A percentile compares a stretch with the other conserved stretches of the same genome.
Evolutionary conservation across 2,797 vertebrate genomes (phyloP).

Genomic region (Acanthopagrus latus): DNA sequence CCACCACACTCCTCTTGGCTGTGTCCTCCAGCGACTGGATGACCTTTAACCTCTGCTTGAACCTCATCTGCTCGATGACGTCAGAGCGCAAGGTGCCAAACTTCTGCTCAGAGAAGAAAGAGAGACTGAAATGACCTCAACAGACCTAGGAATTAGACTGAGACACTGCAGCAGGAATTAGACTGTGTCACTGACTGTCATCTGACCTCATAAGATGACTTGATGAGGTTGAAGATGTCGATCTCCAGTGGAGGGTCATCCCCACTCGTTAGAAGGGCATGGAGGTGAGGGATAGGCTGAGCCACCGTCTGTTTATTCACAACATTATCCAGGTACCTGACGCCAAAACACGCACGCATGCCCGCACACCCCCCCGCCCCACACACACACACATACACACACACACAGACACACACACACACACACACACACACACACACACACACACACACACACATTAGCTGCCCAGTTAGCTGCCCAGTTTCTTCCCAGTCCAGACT

Average conservation of each 20-base stretch:
- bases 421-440: not conserved
- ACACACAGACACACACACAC: constrained; percentile 8
- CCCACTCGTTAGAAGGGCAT: constrained; percentile 91
- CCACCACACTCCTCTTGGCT: constrained; percentile 96
- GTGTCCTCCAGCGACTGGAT: constrained; percentile 98
- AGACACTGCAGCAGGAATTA: not conserved
- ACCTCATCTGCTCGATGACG: constrained; percentile 98
- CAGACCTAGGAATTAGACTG: not conserved
- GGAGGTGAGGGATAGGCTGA: constrained; percentile 92
- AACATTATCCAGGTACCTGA: constrained; percentile 95
- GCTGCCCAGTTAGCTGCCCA: too few species aligned
- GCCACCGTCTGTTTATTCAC: constrained; percentile 93
- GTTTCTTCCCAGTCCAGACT: not conserved
- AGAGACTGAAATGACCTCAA: not conserved
- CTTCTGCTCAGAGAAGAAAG: constrained; percentile 84
- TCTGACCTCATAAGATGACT: constrained; percentile 93
- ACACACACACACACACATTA: not conserved
- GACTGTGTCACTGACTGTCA: not conserved
- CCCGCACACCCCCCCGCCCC: too few species aligned
- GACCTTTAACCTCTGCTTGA: constrained; percentile 97
- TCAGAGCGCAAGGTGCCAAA: constrained; percentile 92
- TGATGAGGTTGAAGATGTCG: constrained; percentile 94
- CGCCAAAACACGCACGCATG: too few species aligned
- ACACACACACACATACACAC: not conserved
- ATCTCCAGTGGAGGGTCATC: constrained; percentile 91